phyloP scores from a whole-genome alignment of 2,888 invertebrate species.

The Tethea ocularis region DNA sequence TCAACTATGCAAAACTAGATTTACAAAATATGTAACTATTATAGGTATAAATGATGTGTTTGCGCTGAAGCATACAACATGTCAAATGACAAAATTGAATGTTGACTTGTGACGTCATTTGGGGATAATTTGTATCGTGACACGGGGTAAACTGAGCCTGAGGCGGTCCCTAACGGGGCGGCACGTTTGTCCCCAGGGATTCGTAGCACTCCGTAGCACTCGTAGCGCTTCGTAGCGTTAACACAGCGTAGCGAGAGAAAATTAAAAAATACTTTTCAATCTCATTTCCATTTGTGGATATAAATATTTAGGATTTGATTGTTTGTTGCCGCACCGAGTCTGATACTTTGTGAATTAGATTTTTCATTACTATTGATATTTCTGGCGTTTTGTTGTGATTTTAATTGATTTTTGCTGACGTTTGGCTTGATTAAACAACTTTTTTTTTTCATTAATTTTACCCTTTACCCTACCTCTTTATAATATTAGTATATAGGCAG shows the following conservation, averaged over 20 bases:
- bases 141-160: neutral
- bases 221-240: slow-evolving; percentile 1
- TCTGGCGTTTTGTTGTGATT: neutral
- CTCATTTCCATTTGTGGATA: neutral
- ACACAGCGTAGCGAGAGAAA: neutral
- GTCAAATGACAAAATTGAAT: neutral
- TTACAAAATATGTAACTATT: no score
- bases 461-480: no score
- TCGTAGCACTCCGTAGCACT: neutral
- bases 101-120: neutral
- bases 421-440: neutral
- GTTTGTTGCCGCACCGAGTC: neutral
- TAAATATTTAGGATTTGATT: neutral
- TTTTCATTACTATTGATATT: neutral
- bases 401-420: neutral
- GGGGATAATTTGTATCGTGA: neutral
- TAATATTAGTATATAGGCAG: no score
- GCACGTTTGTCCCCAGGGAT: neutral
- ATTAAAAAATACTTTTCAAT: slow-evolving; percentile 1
- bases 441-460: no score
- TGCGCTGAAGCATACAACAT: no score
- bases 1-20: no score
- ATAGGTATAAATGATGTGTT: no score
- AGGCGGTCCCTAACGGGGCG: neutral
- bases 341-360: neutral